Conservation (phyloP, 2,888 invertebrate genomes). For the Imbricaverruca yamaguchii region DNA sequence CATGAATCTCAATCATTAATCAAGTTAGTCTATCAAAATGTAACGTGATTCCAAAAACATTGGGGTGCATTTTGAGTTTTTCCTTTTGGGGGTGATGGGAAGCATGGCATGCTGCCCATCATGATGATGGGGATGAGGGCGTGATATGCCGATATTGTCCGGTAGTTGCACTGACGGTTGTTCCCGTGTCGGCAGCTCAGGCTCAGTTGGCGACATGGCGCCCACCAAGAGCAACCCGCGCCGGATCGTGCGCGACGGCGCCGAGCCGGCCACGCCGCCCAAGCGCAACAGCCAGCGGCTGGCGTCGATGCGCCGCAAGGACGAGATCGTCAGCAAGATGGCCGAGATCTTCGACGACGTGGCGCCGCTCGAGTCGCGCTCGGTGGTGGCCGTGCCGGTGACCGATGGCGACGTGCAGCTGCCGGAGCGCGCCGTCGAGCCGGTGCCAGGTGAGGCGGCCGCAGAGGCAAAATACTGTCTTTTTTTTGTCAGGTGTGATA, state of each 20-base stretch:
- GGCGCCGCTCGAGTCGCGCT: conserved; percentile 11
- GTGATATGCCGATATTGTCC: neutral
- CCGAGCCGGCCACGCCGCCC: neutral
- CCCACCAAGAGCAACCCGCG: conserved; percentile 18
- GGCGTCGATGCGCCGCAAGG: neutral
- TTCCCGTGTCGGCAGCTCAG: neutral
- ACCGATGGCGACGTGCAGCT: neutral
- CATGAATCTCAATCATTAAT: too few species aligned
- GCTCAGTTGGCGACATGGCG: neutral
- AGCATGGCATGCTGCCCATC: too few species aligned
- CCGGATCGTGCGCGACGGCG: neutral
- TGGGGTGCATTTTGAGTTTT: too few species aligned
- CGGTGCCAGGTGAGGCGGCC: neutral
- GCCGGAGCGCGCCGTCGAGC: neutral
- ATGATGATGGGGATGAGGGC: too few species aligned
- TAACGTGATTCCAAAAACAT: too few species aligned
- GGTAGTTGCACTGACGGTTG: neutral
- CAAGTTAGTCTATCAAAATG: too few species aligned
- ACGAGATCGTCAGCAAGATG: conserved; percentile 18
- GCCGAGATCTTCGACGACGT: conserved; percentile 16
- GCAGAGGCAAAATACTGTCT: neutral
- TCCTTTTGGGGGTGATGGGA: too few species aligned
- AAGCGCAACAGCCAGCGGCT: conserved; percentile 17
- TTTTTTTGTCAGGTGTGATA: neutral
- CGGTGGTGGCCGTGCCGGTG: conserved; percentile 15